Evolutionary conservation across 2,797 vertebrate genomes (phyloP), one percentile per base, ranked within the genome.

Genomic region (Mormyrops attenuatus): DNA sequence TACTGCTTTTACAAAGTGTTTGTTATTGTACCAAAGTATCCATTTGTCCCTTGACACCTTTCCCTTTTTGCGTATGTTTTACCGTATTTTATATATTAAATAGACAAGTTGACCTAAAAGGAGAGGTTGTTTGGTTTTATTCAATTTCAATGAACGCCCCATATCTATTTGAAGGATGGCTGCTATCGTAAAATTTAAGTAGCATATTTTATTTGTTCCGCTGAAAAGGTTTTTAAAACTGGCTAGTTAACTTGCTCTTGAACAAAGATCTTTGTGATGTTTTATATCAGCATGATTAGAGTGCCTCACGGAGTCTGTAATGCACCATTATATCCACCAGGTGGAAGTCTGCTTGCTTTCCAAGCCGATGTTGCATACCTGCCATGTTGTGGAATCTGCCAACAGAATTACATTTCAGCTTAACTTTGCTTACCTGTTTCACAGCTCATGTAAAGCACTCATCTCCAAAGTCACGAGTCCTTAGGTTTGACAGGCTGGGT

Each of bases 121-220:
- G 49, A 50, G 85, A 52, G 85, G 22, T 53, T 52, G 49, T 53
- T 52, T 52, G 84, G 44, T 82, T 82, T 82, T 82, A 41, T 80
- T 80, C 41, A 82, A 44, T 82, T 44, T 82, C 41, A 47, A 0
- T 44, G 2, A 82, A 82, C 3, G 38, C 97, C 97, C 41, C 97
- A 97, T 97, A 97, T 97, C 97, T 96, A 97, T 95, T 96, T 96
- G 97, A 97, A 98, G 97, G 97, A 97, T 97, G 97, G 98, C 97
- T 98, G 77, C 41, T 9, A 22, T 44, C 77, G n/a, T 47, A 97
- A 97, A 96, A 9, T 44, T 44, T 82, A 82, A 44, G 77, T 22
- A 82, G 6, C 20, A 8, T 98, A 97, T 47, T 47, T 82, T 82
- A 44, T 97, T 96, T 47, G 17, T 82, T 82, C 17, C 20, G 20